Evolutionary conservation across 2,888 invertebrate species (phyloP), one percentile per base, ranked within the genome.

Genomic region (Eilema sororculum): DNA sequence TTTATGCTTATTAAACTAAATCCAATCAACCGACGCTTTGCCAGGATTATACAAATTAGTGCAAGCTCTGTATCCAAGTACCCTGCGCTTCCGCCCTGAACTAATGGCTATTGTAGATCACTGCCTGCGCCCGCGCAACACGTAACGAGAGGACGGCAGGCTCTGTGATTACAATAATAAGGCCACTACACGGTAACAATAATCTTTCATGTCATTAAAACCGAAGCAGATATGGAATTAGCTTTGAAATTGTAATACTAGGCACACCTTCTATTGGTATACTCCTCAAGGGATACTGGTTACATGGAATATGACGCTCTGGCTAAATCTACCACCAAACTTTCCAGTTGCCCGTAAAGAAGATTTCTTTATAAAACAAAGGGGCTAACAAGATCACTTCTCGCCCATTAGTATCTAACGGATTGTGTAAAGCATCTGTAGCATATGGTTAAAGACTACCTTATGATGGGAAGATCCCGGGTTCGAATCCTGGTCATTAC

Each of bases 1-100:
- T 91, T 92, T 92, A 93, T 92, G 90, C 89, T 91, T 89, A 92
- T 93, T 92, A 91, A 92, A 91, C 88, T 90, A 89, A 91, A 93
- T 90, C 89, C 93, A 92, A 93, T 92, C 92, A 91, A 86, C 85
- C 71, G 73, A 75, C 78, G 84, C 81, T 72, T 81, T 72, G 69
- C 56, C 46, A 62, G 62, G 73, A 79, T 79, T 69, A 78, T 82
- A 76, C 75, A 84, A 80, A 80, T 82, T 80, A 84, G 74, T 73
- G 73, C 60, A 60, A 22, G 16, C 65, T 59, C 60, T 22, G 71
- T 71, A 73, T 78, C 76, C 81, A 75, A 57, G 72, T 25, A 52
- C 41, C 68, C n/a, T 41, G 22, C 46, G 62, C 81, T 78, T 80
- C 80, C 82, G 69, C 58, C 60, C 74, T 41, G 24, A 28, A 25